Base-by-base conservation (phyloP, 1,140 invertebrate genomes). In the Macrostomum lignano region DNA sequence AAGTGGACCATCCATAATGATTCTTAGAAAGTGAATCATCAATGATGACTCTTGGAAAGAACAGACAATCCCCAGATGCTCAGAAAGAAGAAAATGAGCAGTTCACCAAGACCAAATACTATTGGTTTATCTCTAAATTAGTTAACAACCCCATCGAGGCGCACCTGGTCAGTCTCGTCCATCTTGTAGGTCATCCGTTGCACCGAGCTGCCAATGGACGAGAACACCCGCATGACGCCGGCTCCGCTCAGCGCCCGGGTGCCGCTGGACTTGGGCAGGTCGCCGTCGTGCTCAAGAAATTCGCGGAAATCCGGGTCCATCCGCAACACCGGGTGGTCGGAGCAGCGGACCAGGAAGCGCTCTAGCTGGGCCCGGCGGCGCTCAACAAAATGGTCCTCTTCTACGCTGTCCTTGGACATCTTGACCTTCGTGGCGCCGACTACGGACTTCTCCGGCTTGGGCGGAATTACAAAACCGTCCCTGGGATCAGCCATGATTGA, bases 141-240 rank as follows among this genome's bases (percentile, higher is more conserved):
- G 25, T 31, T 31, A 31, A 30, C 21, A 23, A 7, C 19, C 23
- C 19, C 5, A 13, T 6, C 17, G n/a, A 35, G 21, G 58, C 65
- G 70, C 62, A 91, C 81, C 39, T 75, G 71, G 65, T 96, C 88
- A 45, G 71, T 77, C 63, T 96, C 88, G 51, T 94, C 86, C 84
- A 96, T 96, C 61, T 81, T 84, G 55, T 82, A 91, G 3, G 86
- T 84, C 36, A 98, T 93, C 61, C 96, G 96, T 49, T 81, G 88
- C 26, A 96, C 79, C 29, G 81, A 86, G 57, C 93, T 84, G 15
- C 82, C 82, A 33, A 96, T 72, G 66, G 78, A 79, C 49, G 79
- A 88, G 46, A 98, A 82, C 1, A 98, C 64, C 37, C 81, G 66
- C 60, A 88, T 68, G 15, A 98, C 74, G 9, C 82, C 82, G 36